Base-by-base conservation (phyloP, 2,113 vertebrate species). In the Mixornis gularis region DNA sequence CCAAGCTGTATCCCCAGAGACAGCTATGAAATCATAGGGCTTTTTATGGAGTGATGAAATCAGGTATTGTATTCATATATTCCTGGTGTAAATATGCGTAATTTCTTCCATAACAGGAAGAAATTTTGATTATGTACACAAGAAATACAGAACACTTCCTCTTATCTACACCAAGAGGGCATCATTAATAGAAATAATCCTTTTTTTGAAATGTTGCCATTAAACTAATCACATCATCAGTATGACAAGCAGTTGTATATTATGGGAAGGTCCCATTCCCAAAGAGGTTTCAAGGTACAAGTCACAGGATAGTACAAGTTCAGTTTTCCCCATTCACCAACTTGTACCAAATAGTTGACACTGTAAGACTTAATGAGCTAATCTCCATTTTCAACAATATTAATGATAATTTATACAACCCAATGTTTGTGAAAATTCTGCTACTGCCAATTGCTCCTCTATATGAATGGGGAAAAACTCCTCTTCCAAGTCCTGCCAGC, bases 391-490 rank as follows among this genome's bases (percentile, higher is more conserved):
- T 88, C 44, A 93, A 59, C 17, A 79, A 36, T 27, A 64, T 36
- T 55, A 38, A 58, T 24, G 64, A 82, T 62, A 51, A 64, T 25
- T 14, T 48, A 48, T 29, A 44, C 6, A 58, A 18, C 17, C 30
- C 25, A 74, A 38, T 14, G 5, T 49, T 71, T 63, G n/a, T 41
- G 41, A 79, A 84, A 92, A 79, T 60, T 51, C 34, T 44, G 16
- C 24, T 38, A 17, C n/a, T 60, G 24, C 26, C 38, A 89, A 21
- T 8, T 51, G 56, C 36, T 87, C 6, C 49, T 36, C 53, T 46
- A 3, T n/a, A 34, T 7, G 11, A 90, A 84, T 0, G 0, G 16
- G 14, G 46, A 64, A 80, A 73, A 56, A 5, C 10, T 72, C 20
- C 22, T 36, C 32, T 85, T 76, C 25, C 17, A 70, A 87, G 29